Percentiles rank a stretch among this genome's conserved stretches.
Conservation (phyloP, 2,888 invertebrate genomes). For the Acronicta aceris region DNA sequence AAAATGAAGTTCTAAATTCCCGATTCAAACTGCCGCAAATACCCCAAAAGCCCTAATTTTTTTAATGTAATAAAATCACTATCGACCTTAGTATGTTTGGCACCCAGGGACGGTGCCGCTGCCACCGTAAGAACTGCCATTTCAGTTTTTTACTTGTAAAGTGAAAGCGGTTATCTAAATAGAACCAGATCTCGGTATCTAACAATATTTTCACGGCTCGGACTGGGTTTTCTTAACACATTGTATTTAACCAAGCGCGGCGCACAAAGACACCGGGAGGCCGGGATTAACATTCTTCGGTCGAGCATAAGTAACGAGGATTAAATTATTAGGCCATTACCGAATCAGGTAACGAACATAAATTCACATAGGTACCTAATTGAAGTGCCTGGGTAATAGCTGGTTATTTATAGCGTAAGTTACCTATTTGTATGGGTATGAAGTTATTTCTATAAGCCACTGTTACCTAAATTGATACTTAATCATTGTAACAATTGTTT, state of each 20-base stretch:
- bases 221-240: too few relatives aligned
- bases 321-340: conserved; percentile 50
- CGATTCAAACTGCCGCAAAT: too few relatives aligned
- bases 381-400: conserved; percentile 22
- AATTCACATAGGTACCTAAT: conserved; percentile 43
- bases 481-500: neutral
- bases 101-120: too few relatives aligned
- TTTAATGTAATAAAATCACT: too few relatives aligned
- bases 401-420: conserved; percentile 22
- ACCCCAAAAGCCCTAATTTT: too few relatives aligned
- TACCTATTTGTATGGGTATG: conserved; percentile 14
- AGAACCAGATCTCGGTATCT: too few relatives aligned
- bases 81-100: too few relatives aligned
- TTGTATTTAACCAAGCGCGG: neutral
- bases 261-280: conserved; percentile 17
- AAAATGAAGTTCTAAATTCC: too few relatives aligned
- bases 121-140: too few relatives aligned
- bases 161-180: too few relatives aligned
- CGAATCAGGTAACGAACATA: conserved; percentile 39
- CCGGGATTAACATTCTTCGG: conserved; percentile 37
- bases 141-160: too few relatives aligned
- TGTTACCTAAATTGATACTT: neutral
- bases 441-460: conserved; percentile 1
- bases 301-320: conserved; percentile 21
- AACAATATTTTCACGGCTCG: too few relatives aligned